These are phyloP conservation scores for Ceyx margarethae DNA, from an alignment of 2,113 vertebrate species.

Conservation along the genomic window DNA sequence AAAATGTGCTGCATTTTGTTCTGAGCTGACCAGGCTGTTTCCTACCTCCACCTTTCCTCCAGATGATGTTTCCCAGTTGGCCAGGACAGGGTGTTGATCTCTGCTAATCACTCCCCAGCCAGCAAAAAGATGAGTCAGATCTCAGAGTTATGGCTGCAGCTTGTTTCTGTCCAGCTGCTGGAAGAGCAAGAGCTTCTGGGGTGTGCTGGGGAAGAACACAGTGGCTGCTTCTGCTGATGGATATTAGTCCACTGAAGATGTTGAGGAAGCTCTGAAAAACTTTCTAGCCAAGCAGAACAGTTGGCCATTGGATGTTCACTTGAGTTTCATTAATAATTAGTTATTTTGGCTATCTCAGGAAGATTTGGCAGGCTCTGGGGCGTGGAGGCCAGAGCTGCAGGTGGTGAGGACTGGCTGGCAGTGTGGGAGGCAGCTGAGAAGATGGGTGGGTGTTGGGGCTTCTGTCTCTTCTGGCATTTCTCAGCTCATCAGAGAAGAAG, in stretches of 20 bases:
- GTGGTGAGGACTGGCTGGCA: not conserved
- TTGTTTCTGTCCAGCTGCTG: not conserved
- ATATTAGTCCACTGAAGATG: accelerated
- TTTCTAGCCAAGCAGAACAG: not conserved
- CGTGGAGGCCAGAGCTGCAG: not conserved
- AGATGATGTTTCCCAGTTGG: not conserved
- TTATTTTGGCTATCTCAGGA: not conserved
- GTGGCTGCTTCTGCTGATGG: not conserved
- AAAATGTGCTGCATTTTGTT: not conserved
- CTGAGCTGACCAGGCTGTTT: not conserved
- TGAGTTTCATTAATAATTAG: accelerated
- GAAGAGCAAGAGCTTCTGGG: not conserved
- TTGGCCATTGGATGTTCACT: not conserved
- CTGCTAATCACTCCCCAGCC: not conserved
- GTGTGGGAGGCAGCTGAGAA: not conserved
- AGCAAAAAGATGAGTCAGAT: not conserved
- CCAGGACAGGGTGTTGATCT: not conserved
- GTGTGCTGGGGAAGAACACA: not conserved
- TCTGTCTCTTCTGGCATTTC: not conserved
- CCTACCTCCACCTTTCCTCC: not conserved
- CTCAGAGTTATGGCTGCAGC: not conserved
- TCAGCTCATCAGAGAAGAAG: not conserved
- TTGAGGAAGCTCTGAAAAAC: not conserved
- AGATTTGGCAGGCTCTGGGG: not conserved
- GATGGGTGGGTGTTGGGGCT: not conserved